Conservation (phyloP, 30 jellyfish, hydroid and myxozoan species). For the Hydractinia echinata region DNA sequence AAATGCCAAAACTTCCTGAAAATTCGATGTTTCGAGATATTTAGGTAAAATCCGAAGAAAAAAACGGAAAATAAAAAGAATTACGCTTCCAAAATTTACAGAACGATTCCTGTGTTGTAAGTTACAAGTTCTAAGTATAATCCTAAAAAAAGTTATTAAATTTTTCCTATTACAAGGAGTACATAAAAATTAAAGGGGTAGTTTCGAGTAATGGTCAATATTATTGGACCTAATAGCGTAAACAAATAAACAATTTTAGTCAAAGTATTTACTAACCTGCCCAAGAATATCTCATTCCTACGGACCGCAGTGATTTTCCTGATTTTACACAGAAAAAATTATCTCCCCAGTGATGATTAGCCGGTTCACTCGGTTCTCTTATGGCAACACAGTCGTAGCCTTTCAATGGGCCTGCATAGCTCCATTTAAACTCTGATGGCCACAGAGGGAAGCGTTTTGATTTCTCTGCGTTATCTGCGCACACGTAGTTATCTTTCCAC, state of each 20-base stretch:
- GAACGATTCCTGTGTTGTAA: too few species aligned
- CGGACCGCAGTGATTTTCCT: background rate
- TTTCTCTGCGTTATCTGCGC: background rate
- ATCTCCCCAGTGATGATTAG: constrained; percentile 1
- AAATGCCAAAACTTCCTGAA: too few species aligned
- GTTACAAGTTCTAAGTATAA: too few species aligned
- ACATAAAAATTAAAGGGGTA: too few species aligned
- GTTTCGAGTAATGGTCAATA: too few species aligned
- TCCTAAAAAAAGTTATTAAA: too few species aligned
- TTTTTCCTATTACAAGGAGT: too few species aligned
- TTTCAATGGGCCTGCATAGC: background rate
- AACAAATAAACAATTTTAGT: background rate
- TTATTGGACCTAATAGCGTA: too few species aligned
- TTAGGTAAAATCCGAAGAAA: too few species aligned
- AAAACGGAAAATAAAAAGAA: too few species aligned
- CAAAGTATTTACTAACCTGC: background rate
- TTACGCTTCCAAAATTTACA: too few species aligned
- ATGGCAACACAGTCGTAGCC: constrained; percentile 7
- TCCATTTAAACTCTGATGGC: constrained; percentile 18
- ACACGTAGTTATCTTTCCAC: constrained; percentile 16
- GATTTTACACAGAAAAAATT: constrained; percentile 17
- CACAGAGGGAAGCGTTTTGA: constrained; percentile 6
- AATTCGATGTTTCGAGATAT: too few species aligned
- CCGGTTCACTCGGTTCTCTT: constrained; percentile 7
- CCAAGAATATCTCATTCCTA: background rate